Evolutionary conservation across 2,888 invertebrate genomes (phyloP), one percentile per base, ranked within the genome.

Genomic region (Drosophila nr. perissopoda): DNA sequence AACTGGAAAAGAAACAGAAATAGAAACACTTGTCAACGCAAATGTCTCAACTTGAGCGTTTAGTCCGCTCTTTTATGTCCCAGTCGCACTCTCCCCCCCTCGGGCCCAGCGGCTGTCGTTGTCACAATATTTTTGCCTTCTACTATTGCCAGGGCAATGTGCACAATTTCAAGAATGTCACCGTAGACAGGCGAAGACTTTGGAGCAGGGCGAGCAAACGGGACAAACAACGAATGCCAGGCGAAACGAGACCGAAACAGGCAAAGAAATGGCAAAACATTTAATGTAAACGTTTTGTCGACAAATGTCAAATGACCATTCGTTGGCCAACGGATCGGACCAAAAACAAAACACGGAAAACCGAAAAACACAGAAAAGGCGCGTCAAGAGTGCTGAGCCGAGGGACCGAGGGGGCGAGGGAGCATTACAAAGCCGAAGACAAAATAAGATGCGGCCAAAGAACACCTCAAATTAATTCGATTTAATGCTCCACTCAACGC

Each of bases 201-300:
- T 76, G 73, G 42, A 58, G 42, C 57, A 64, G 64, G 66, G 57
- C 57, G 66, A 57, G 70, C 16, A n/a, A 56, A 25, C 21, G n/a
- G 46, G 54, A 21, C 27, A 52, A 54, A 49, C 31, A 18, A 59
- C 59, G 54, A 63, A 65, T 58, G 52, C 29, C 57, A 53, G 31
- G 57, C 56, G 68, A 77, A 72, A 61, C 59, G 60, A 54, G 60
- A 68, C 51, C 51, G 46, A 70, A 82, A 72, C 61, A 60, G 73
- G 75, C 83, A 69, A 82, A 70, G 88, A 80, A 84, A 89, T 81
- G 83, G 77, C 83, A 79, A 79, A 83, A 82, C 82, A 84, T 87
- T 87, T 90, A 90, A 88, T 88, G 89, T 87, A 89, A 89, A 90
- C 85, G 90, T 82, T 87, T 86, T 87, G 90, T 83, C 85, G 85